Base-by-base conservation (phyloP, 2,888 invertebrate genomes). In the Drosophila colorata region DNA sequence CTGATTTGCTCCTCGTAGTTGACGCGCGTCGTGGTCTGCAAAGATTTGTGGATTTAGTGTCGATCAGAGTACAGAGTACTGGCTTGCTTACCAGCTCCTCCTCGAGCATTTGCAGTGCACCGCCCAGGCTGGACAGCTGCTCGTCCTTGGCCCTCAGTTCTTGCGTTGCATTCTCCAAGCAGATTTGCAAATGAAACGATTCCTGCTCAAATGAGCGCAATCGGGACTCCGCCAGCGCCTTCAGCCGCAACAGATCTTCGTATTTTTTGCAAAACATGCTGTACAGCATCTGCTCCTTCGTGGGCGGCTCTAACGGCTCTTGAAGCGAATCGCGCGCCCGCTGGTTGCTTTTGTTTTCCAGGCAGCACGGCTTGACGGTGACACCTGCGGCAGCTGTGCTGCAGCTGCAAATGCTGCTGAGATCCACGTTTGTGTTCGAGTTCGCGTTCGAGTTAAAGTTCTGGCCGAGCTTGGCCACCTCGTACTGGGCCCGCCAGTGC, bases 401-500 rank as follows among this genome's bases (percentile, higher is more conserved):
- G 52, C 91, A 91, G 52, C 91, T 90, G 63, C 85, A 84, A 60
- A 89, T 60, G 44, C 41, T 80, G 66, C 65, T 69, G 70, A 74
- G 71, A 78, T 88, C 85, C 58, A 69, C 68, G 59, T 63, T 76
- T 33, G 73, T 14, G 61, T 56, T 77, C 44, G 66, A 88, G 69
- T 78, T 77, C 44, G 66, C 88, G 69, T 78, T 91, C 20, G 69
- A 56, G 56, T 56, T 78, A 5, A 93, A 79, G 92, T 74, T 78
- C 66, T 89, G 89, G 55, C 78, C 80, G 23, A 90, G 93, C 91
- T 95, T 94, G 28, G 95, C 90, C 47, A 96, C 92, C 81, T 96
- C 95, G 87, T 95, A 95, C 90, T 96, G 96, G 1, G 95, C 93
- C 89, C 95, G 94, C 95, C 95, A 96, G 85, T 95, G 94, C 74